Evolutionary conservation across 2,888 invertebrate genomes (phyloP).

Genomic region (Acronicta alni): DNA sequence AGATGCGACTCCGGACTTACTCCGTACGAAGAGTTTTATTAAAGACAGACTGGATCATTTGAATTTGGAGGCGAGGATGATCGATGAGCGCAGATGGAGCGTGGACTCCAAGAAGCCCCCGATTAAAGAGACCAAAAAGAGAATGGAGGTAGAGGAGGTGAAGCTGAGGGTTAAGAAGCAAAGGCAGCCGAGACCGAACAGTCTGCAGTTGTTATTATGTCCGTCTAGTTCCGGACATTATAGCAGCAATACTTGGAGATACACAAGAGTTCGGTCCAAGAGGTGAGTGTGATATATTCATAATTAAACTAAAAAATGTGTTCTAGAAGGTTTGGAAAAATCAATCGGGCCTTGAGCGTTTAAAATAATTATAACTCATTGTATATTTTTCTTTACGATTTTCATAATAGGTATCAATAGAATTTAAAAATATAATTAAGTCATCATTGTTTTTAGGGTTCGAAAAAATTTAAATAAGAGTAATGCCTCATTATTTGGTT

Average conservation of each 20-base stretch:
- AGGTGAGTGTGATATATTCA: conserved; percentile 69
- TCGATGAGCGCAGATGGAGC: conserved; percentile 75
- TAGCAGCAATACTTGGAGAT: conserved; percentile 85
- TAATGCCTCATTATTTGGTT: no score
- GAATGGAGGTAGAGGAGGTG: conserved; percentile 70
- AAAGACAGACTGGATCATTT: conserved; percentile 77
- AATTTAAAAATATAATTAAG: no score
- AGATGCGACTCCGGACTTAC: conserved; percentile 77
- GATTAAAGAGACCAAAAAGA: conserved; percentile 73
- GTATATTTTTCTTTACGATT: no score
- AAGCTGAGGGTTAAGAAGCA: conserved; percentile 81
- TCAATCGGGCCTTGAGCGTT: no score
- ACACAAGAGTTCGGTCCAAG: conserved; percentile 83
- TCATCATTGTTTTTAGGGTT: no score
- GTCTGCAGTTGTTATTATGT: conserved; percentile 82
- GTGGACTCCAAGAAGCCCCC: conserved; percentile 80
- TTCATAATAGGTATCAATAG: no score
- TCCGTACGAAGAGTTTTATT: conserved; percentile 75
- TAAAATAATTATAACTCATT: no score
- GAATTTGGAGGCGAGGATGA: conserved; percentile 72
- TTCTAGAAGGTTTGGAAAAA: background rate
- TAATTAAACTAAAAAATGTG: no score
- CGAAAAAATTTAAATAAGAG: no score
- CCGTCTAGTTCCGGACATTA: conserved; percentile 85
- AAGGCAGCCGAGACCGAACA: conserved; percentile 83